A percentile compares a stretch with the other conserved stretches of the same genome.
Conservation (phyloP, 2,113 vertebrate genomes). For the Tricholaema leucomelas region DNA sequence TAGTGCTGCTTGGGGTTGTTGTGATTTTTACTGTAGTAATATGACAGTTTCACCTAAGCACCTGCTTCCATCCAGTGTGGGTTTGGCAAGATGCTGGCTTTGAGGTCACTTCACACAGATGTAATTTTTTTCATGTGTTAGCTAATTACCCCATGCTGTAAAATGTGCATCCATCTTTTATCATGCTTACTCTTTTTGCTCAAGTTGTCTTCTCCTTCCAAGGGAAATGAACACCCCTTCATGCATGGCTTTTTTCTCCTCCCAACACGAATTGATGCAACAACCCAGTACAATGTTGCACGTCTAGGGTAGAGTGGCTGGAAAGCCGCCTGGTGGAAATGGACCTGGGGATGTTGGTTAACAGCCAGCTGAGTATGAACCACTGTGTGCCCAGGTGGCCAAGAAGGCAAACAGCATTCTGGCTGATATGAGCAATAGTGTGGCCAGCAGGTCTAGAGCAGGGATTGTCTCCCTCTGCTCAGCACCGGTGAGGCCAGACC, state of each 20-base stretch:
- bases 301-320: too few relatives aligned
- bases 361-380: too few relatives aligned
- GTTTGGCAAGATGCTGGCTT: background rate
- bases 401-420: too few relatives aligned
- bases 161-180: background rate
- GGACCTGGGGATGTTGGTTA: too few relatives aligned
- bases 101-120: background rate
- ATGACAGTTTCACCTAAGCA: slow-evolving; percentile 3
- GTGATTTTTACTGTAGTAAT: background rate
- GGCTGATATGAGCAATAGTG: too few relatives aligned
- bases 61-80: background rate
- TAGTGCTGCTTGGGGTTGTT: too few relatives aligned
- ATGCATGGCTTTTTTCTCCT: background rate
- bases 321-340: too few relatives aligned
- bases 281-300: too few relatives aligned
- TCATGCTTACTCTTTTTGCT: background rate
- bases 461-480: too few relatives aligned
- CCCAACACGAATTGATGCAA: rapidly evolving
- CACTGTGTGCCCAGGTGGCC: too few relatives aligned
- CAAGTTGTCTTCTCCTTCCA: background rate
- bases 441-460: too few relatives aligned
- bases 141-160: background rate
- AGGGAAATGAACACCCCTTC: background rate
- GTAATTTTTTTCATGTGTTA: slow-evolving; percentile 25
- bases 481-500: too few relatives aligned